Conservation (phyloP, 2,888 invertebrate species). For the Dione vanillae region DNA sequence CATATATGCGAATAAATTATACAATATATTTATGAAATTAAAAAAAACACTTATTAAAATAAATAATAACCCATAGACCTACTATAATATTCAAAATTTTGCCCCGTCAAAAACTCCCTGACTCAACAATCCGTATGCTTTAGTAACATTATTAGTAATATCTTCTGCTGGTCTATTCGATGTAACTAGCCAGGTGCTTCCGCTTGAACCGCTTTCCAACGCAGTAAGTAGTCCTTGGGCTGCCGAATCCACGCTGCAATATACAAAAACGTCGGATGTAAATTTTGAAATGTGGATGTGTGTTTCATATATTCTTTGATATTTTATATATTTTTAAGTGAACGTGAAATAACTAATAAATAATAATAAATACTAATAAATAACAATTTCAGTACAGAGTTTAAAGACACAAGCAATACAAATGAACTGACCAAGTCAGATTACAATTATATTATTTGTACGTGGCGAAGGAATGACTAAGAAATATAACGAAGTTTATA, state of each 20-base stretch:
- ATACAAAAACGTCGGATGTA: not conserved
- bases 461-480: too few species aligned
- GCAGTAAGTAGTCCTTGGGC: conserved; percentile 39
- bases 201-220: conserved; percentile 53
- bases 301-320: not conserved
- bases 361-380: too few species aligned
- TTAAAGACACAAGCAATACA: too few species aligned
- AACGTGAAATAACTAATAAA: too few species aligned
- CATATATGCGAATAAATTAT: too few species aligned
- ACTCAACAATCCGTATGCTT: conserved; percentile 61
- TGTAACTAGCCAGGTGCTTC: conserved; percentile 69
- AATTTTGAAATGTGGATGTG: not conserved
- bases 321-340: not conserved
- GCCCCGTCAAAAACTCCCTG: conserved; percentile 54
- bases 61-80: too few species aligned
- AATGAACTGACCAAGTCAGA: too few species aligned
- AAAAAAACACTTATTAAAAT: too few species aligned
- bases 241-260: conserved; percentile 40
- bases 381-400: too few species aligned
- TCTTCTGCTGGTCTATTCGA: conserved; percentile 65
- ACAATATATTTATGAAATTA: too few species aligned
- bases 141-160: conserved; percentile 60
- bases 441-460: too few species aligned
- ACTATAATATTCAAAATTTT: not conserved
- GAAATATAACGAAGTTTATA: too few species aligned